Base-by-base conservation (phyloP, 2,113 vertebrate genomes). In the Chamaetylas fuelleborni region DNA sequence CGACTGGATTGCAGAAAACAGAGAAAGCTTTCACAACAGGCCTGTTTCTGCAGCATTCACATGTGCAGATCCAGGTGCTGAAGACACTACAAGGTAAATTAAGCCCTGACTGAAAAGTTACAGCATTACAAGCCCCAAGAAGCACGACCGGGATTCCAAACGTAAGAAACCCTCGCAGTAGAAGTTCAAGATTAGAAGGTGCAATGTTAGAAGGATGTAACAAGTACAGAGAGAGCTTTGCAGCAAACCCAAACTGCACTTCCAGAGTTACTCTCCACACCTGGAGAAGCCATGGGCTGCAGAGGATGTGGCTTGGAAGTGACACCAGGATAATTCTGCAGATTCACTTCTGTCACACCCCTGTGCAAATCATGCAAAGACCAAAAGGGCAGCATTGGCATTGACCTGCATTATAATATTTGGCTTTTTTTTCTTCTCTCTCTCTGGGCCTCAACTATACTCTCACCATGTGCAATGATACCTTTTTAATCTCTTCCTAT, bases 381-480 rank as follows among this genome's bases (percentile, higher is more conserved):
- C 29, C 1, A 0, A 14, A 9, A 40, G 2, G 19, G 22, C 22
- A 6, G 72, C 1, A 2, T 16, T 29, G 36, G 28, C 47, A 56
- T 1, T 60, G 22, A 67, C 8, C 48, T 45, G 43, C 33, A 8
- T 38, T 58, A 24, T 4, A n/a, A n/a, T 24, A 62, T 17, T 29
- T 33, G 23, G 43, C 17, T 6, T 3, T 14, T 42, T 42, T 60
- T 38, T 9, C 8, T 8, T 7, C 16, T 34, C 12, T 65, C 42
- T 78, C 66, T 65, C 61, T 34, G 2, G 53, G 45, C 28, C 38
- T 45, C 67, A 65, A 2, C 23, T 24, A 16, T 34, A 48, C 15
- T 33, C 76, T 65, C 42, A 38, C 15, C 3, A 1, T n/a, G 57
- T 80, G 45, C 14, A 85, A 65, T 25, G 14, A 85, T 6, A 58